Evolutionary conservation across 2,888 invertebrate genomes (phyloP).

Genomic region (Habrosyne pyritoides): DNA sequence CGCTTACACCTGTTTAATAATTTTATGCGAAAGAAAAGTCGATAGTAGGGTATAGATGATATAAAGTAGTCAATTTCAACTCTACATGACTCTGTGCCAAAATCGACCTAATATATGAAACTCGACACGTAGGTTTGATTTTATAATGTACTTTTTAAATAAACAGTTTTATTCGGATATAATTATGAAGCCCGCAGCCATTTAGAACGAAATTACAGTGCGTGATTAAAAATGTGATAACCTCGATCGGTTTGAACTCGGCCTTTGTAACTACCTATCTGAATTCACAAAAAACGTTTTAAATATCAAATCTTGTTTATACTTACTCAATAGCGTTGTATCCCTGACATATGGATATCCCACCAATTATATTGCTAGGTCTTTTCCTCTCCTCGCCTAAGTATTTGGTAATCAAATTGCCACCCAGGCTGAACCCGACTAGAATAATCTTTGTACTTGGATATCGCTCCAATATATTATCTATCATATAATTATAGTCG

Average conservation of each 20-base stretch:
- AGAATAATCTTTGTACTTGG: conserved; percentile 90
- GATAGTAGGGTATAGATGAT: too few species aligned
- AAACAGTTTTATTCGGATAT: background rate
- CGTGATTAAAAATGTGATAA: conserved; percentile 20
- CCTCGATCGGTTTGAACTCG: conserved; percentile 20
- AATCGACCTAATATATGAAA: too few species aligned
- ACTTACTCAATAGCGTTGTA: conserved; percentile 96
- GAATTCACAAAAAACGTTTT: background rate
- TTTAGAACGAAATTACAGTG: background rate
- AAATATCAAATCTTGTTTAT: conserved; percentile 3
- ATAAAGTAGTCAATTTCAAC: too few species aligned
- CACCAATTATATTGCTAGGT: conserved; percentile 90
- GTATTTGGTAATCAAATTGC: conserved; percentile 96
- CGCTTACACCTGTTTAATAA: background rate
- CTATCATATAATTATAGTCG: conserved; percentile 93
- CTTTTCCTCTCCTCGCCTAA: conserved; percentile 90
- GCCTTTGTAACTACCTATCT: background rate
- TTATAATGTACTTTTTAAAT: too few species aligned
- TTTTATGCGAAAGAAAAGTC: background rate
- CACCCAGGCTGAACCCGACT: conserved; percentile 97
- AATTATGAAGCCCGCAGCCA: background rate
- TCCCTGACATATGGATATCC: conserved; percentile 96
- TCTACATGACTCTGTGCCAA: too few species aligned
- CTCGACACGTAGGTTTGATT: too few species aligned
- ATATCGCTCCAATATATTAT: conserved; percentile 88